These are phyloP conservation scores for Cheilosia vulpina DNA, from an alignment of 2,888 invertebrate genomes.

Conservation along the genomic window DNA sequence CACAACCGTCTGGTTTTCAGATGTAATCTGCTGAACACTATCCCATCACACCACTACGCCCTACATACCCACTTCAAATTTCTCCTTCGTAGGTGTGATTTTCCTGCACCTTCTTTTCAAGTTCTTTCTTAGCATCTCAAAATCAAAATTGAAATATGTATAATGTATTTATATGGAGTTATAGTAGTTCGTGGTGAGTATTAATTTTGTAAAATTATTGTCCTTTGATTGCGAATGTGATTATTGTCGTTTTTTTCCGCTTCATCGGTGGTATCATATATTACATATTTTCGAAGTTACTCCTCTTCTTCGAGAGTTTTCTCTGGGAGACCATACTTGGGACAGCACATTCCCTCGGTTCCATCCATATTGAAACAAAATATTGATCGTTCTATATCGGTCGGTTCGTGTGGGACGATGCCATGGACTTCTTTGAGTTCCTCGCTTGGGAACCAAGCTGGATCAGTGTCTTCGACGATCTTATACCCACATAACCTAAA, in stretches of 20 bases:
- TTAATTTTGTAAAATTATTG: constrained; percentile 55
- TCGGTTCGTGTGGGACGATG: constrained; percentile 92
- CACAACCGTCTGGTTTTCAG: too few species aligned
- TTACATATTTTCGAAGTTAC: constrained; percentile 74
- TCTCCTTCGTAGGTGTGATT: too few species aligned
- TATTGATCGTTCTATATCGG: constrained; percentile 89
- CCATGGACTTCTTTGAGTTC: constrained; percentile 95
- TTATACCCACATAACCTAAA: constrained; percentile 90
- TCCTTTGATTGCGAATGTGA: constrained; percentile 50
- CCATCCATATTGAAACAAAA: constrained; percentile 95
- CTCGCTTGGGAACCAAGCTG: constrained; percentile 96
- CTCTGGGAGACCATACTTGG: constrained; percentile 84
- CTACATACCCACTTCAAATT: too few species aligned
- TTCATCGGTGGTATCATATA: constrained; percentile 63
- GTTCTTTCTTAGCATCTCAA: not conserved
- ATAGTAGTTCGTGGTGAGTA: not conserved
- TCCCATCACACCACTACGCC: too few species aligned
- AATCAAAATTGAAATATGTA: not conserved
- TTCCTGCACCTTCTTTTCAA: too few species aligned
- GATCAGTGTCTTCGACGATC: constrained; percentile 93
- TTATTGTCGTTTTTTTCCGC: constrained; percentile 65
- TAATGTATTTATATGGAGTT: constrained; percentile 4
- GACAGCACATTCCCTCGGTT: constrained; percentile 92
- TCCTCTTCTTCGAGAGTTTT: constrained; percentile 83
- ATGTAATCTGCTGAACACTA: too few species aligned